These are phyloP conservation scores for Agrochola litura DNA, from an alignment of 2,888 invertebrate genomes.

Conservation along the genomic window DNA sequence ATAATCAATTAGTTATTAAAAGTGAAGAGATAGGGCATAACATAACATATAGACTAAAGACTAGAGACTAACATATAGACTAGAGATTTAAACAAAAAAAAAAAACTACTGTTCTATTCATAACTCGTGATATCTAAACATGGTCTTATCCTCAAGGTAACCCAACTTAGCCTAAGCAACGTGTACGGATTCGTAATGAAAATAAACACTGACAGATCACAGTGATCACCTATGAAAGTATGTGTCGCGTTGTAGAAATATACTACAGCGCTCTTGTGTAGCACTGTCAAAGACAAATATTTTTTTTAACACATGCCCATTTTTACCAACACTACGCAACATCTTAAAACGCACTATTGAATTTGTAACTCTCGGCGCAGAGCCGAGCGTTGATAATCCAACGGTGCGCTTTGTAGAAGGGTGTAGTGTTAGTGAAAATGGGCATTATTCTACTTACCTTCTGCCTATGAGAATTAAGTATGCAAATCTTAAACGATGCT, in stretches of 20 bases:
- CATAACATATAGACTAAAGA: no score
- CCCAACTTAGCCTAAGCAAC: background rate
- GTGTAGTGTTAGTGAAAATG: background rate
- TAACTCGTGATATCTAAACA: no score
- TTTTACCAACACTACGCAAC: no score
- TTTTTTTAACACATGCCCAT: no score
- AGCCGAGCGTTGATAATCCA: background rate
- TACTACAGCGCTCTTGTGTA: no score
- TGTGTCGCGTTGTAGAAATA: background rate
- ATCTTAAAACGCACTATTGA: background rate
- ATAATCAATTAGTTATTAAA: no score
- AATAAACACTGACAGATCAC: conserved; percentile 27
- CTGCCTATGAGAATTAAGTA: background rate
- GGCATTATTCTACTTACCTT: background rate
- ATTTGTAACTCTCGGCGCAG: background rate
- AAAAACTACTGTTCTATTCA: background rate
- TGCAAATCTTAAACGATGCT: background rate
- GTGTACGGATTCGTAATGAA: conserved; percentile 12
- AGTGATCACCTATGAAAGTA: no score
- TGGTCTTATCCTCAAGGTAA: background rate
- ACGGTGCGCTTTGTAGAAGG: background rate
- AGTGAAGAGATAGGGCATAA: no score
- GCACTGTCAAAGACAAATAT: no score
- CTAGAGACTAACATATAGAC: no score
- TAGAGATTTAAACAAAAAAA: no score